Conservation (phyloP, 2,888 invertebrate genomes). For the Cryptus viduatorius region DNA sequence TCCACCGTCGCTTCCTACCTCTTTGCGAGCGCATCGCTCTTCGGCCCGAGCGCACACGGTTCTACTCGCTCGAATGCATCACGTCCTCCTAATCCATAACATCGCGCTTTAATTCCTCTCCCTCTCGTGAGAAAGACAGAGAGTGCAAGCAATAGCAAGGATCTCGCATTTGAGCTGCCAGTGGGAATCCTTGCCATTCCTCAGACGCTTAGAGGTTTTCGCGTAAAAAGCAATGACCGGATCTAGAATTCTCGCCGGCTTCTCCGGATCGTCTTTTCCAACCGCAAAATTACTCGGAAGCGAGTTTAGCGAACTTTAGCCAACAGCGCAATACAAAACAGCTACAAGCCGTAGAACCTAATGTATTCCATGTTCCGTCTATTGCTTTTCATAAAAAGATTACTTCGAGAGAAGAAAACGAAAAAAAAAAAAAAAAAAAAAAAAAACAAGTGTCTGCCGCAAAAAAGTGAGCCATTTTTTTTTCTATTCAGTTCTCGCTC, state of each 20-base stretch:
- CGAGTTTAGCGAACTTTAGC: background rate
- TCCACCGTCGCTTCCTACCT: slow-evolving; percentile 26
- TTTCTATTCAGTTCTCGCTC: background rate
- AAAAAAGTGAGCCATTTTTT: background rate
- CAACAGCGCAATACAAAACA: background rate
- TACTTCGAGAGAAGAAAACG: too few species aligned
- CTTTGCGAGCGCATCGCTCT: slow-evolving; percentile 63
- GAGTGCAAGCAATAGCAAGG: slow-evolving; percentile 47
- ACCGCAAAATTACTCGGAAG: slow-evolving; percentile 20
- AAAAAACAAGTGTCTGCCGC: background rate
- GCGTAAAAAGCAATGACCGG: slow-evolving; percentile 67
- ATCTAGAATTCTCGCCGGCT: slow-evolving; percentile 52
- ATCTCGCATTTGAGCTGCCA: slow-evolving; percentile 55
- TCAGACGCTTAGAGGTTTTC: slow-evolving; percentile 67
- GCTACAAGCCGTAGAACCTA: background rate
- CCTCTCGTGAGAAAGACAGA: slow-evolving; percentile 37
- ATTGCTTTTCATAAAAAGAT: too few species aligned
- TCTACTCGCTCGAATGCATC: slow-evolving; percentile 69
- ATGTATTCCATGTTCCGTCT: background rate
- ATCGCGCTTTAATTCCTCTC: slow-evolving; percentile 71
- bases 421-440: background rate
- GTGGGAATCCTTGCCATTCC: slow-evolving; percentile 65
- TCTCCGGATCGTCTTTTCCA: slow-evolving; percentile 4
- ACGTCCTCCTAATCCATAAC: slow-evolving; percentile 73
- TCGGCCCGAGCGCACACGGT: slow-evolving; percentile 54